Conservation (phyloP, 2,797 vertebrate species). For the Luscinia luscinia region DNA sequence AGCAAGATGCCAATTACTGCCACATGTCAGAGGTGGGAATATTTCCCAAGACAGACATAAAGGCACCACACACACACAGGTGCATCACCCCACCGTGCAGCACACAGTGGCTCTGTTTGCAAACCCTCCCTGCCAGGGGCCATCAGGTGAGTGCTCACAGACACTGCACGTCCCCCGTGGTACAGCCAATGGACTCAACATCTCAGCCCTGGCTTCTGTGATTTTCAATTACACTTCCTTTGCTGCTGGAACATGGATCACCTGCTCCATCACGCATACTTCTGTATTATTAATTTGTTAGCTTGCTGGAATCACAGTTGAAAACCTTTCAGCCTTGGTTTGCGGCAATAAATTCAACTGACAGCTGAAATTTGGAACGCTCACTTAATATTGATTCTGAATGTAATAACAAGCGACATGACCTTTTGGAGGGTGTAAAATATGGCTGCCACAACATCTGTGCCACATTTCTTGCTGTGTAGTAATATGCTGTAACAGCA, state of each 20-base stretch:
- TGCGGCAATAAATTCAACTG: conserved; percentile 83
- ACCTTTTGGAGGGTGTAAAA: conserved; percentile 86
- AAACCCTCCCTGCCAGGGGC: not conserved
- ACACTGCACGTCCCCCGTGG: rapidly evolving
- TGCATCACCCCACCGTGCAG: not conserved
- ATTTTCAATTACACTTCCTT: conserved; percentile 58
- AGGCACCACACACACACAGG: not conserved
- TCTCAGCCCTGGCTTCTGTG: not conserved
- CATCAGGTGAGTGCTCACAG: not conserved
- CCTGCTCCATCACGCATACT: conserved; percentile 73
- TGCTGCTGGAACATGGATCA: conserved; percentile 73
- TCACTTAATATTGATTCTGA: conserved; percentile 87
- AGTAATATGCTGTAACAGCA: conserved; percentile 86
- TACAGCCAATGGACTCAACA: not conserved
- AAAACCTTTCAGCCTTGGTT: conserved; percentile 82
- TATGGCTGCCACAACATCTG: conserved; percentile 87
- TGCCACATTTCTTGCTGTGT: conserved; percentile 85
- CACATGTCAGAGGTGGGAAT: not conserved
- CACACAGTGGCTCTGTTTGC: not conserved
- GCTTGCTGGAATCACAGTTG: conserved; percentile 78
- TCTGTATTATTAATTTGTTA: conserved; percentile 81
- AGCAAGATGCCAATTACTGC: not conserved
- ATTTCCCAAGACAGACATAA: not conserved
- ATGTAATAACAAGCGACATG: conserved; percentile 86
- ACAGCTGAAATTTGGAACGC: conserved; percentile 84